phyloP scores from a whole-genome alignment of 2,113 vertebrate genomes.

The Phoxinus phoxinus region DNA sequence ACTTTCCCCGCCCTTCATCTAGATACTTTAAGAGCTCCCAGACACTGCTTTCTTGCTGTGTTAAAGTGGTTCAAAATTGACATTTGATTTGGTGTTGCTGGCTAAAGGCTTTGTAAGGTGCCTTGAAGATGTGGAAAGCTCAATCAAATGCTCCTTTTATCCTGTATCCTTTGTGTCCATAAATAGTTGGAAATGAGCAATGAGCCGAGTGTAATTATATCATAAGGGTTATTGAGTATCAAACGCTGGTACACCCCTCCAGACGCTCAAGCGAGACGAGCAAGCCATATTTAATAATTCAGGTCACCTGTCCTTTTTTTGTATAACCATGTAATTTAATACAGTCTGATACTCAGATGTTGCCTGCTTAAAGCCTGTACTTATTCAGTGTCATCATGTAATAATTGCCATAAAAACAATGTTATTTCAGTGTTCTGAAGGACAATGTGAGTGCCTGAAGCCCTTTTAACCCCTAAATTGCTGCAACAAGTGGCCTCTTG shows the following conservation, averaged over 20 bases:
- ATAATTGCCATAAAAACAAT: not conserved
- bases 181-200: slow-evolving; percentile 31
- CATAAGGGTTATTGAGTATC: slow-evolving; percentile 19
- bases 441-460: not conserved
- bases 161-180: slow-evolving; percentile 4
- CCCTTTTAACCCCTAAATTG: not conserved
- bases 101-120: slow-evolving; percentile 4
- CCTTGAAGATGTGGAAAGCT: not conserved
- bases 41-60: slow-evolving; percentile 20
- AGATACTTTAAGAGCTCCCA: slow-evolving; percentile 41
- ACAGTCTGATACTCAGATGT: not conserved
- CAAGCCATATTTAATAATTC: slow-evolving; percentile 6
- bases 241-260: not conserved
- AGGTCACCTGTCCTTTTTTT: slow-evolving; percentile 23
- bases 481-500: not conserved
- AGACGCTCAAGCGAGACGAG: not conserved
- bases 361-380: not conserved
- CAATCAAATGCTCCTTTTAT: not conserved
- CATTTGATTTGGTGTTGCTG: not conserved
- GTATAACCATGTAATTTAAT: slow-evolving; percentile 8
- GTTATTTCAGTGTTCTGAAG: not conserved
- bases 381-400: slow-evolving; percentile 16
- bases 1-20: slow-evolving; percentile 41
- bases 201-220: slow-evolving; percentile 16
- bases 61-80: not conserved